Conservation (phyloP, 2,113 vertebrate species). For the Gracilinanus agilis region DNA sequence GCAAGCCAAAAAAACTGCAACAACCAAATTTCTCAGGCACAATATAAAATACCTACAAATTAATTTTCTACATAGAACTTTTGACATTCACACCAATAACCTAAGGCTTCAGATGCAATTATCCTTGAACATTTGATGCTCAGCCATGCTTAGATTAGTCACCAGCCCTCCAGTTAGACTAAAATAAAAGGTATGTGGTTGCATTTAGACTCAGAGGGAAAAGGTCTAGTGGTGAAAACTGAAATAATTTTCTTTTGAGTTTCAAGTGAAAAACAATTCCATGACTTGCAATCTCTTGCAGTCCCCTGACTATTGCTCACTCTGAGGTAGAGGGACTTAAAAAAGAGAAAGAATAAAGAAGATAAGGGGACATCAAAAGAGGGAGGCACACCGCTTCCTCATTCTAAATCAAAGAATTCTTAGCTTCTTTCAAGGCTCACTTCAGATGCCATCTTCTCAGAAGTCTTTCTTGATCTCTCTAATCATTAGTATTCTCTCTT, state of each 20-base stretch:
- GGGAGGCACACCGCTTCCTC: background rate
- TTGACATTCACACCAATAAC: conserved; percentile 69
- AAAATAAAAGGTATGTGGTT: conserved; percentile 81
- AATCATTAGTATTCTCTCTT: too few species aligned
- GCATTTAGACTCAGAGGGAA: conserved; percentile 77
- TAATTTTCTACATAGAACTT: conserved; percentile 75
- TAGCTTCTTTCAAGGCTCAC: background rate
- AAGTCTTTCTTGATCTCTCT: background rate
- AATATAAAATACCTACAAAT: conserved; percentile 76
- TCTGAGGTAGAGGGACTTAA: background rate
- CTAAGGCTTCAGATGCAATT: conserved; percentile 84
- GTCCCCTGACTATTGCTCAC: background rate
- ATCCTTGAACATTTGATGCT: conserved; percentile 84
- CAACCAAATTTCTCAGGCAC: conserved; percentile 66
- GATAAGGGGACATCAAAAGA: background rate
- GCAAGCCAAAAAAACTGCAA: conserved; percentile 61
- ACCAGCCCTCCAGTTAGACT: conserved; percentile 81
- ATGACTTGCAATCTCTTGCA: conserved; percentile 16
- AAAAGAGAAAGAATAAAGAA: background rate
- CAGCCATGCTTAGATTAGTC: conserved; percentile 83
- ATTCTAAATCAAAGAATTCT: background rate
- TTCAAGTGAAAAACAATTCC: conserved; percentile 54
- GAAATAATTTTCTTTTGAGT: conserved; percentile 66
- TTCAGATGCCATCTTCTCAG: background rate
- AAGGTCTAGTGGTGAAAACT: conserved; percentile 73